Evolutionary conservation across 1,140 invertebrate genomes (phyloP), one percentile per base, ranked within the genome.

Genomic region (Anastatus disparis): DNA sequence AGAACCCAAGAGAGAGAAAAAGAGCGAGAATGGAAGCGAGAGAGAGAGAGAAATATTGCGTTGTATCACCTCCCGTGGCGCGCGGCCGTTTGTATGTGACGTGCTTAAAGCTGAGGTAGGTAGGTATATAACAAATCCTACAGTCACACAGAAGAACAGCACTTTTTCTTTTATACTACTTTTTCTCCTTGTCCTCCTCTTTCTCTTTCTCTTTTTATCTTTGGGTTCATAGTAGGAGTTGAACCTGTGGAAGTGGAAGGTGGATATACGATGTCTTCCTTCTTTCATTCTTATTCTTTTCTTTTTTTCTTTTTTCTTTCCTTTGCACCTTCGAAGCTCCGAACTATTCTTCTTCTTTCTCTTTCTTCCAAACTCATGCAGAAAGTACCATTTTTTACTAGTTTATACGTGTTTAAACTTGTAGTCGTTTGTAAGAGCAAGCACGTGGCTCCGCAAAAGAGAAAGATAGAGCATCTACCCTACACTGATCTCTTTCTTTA

Each of bases 191-290:
- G 29, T 55, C 31, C 35, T 15, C 3, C 31, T 38, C 29, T 24
- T 20, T 40, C 31, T 40, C 55, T 26, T 31, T 40, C 55, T 58
- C 55, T 59, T 40, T 20, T 20, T 42, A 31, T 61, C 38, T 42
- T 24, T 48, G 24, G 24, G n/a, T 58, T 24, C 38, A 27, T 76
- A 79, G 77, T 80, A 82, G 78, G 78, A 82, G 79, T 81, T n/a
- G 75, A 80, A 80, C 78, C 79, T 82, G 76, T 75, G 79, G 78
- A 78, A 79, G 79, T 81, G 77, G 79, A 78, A 79, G 77, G 74
- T 77, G 80, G 55, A 58, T n/a, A n/a, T n/a, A n/a, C 31, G 55
- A 38, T 35, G 53, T 17, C 53, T 55, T 35, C 15, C 22, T 26
- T 52, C 31, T 31, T 59, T 53, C 58, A 66, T 46, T 61, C 53